Evolutionary conservation across 1,140 invertebrate genomes (phyloP).

Genomic region (Drosophila ironensis): DNA sequence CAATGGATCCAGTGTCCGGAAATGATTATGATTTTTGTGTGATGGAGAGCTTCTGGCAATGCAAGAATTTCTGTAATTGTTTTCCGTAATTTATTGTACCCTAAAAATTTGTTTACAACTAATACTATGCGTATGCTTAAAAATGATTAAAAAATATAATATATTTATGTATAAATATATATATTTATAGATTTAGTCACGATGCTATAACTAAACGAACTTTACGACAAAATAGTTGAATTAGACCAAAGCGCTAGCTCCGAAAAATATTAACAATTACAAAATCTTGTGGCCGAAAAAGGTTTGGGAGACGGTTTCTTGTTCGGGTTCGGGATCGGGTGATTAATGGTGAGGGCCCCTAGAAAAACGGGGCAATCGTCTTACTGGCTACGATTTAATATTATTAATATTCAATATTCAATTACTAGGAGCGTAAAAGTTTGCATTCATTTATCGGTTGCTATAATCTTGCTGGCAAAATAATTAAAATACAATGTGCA

Average conservation of each 20-base stretch:
- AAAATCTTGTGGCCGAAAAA: constrained; percentile 1
- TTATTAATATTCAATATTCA: constrained; percentile 59
- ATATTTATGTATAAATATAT: constrained; percentile 12
- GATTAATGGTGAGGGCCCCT: constrained; percentile 18
- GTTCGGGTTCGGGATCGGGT: constrained; percentile 4
- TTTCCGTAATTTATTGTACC: constrained; percentile 68
- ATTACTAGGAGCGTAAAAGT: constrained; percentile 71
- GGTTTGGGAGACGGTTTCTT: not conserved
- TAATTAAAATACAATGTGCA: constrained; percentile 40
- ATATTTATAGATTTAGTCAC: constrained; percentile 40
- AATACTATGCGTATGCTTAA: constrained; percentile 67
- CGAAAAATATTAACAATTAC: constrained; percentile 34
- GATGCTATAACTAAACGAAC: constrained; percentile 36
- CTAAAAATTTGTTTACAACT: constrained; percentile 74
- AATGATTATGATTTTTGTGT: constrained; percentile 5
- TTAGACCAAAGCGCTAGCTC: constrained; percentile 8
- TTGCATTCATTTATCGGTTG: constrained; percentile 46
- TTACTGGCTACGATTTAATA: constrained; percentile 39
- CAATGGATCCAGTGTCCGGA: constrained; percentile 30
- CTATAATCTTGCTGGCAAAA: constrained; percentile 25
- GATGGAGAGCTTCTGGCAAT: constrained; percentile 16
- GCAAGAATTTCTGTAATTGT: constrained; percentile 56
- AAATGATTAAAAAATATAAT: constrained; percentile 71
- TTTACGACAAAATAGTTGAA: constrained; percentile 33
- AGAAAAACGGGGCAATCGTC: constrained; percentile 56